These are phyloP conservation scores for Gisinianus flammeolus DNA, from an alignment of 2,888 invertebrate species.

Conservation along the genomic window DNA sequence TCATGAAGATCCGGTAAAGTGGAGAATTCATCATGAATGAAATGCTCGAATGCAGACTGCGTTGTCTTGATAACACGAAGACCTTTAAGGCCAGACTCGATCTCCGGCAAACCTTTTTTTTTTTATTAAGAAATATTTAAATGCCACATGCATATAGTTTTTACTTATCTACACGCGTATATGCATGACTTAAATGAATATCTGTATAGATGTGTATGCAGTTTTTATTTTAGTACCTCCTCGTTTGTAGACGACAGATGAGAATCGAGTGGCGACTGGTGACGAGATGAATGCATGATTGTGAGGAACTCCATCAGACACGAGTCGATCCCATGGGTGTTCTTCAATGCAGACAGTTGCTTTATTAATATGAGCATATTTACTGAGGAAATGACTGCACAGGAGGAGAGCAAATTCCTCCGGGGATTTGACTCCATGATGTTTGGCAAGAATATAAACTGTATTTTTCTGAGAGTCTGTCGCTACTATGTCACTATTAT, in stretches of 20 bases:
- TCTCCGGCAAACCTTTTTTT: slow-evolving; percentile 68
- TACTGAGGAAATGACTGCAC: slow-evolving; percentile 75
- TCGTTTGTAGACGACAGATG: slow-evolving; percentile 59
- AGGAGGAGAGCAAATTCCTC: slow-evolving; percentile 79
- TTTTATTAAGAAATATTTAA: too few relatives aligned
- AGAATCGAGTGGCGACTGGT: slow-evolving; percentile 72
- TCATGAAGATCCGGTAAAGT: slow-evolving; percentile 77
- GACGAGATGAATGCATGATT: slow-evolving; percentile 79
- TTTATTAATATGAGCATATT: slow-evolving; percentile 76
- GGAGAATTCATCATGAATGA: slow-evolving; percentile 78
- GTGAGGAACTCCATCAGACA: slow-evolving; percentile 67
- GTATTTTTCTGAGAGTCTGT: slow-evolving; percentile 81
- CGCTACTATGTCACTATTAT: slow-evolving; percentile 79
- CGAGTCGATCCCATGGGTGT: slow-evolving; percentile 77
- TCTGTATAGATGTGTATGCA: too few relatives aligned
- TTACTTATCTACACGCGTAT: too few relatives aligned
- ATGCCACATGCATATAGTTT: too few relatives aligned
- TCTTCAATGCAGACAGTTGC: slow-evolving; percentile 74
- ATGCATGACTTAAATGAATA: too few relatives aligned
- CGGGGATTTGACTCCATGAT: slow-evolving; percentile 69
- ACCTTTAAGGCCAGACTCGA: slow-evolving; percentile 73
- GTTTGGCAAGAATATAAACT: slow-evolving; percentile 78
- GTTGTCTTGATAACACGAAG: slow-evolving; percentile 79
- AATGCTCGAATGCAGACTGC: slow-evolving; percentile 79
- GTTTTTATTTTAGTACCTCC: neutral